Evolutionary conservation across 2,113 vertebrate genomes (phyloP).

Genomic region (Psammodynastes pulverulentus): DNA sequence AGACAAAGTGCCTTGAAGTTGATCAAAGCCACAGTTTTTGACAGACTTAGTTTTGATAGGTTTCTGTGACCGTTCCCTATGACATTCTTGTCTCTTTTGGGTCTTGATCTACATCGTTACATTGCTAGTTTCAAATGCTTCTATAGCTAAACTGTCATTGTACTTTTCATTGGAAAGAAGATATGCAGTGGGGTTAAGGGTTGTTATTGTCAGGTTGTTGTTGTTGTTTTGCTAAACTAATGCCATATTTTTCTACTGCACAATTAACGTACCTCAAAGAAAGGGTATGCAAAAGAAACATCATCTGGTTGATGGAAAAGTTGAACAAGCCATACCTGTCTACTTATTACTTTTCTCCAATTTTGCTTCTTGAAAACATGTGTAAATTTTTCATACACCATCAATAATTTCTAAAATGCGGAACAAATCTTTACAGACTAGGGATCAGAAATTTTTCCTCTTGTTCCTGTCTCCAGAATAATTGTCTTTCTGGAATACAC

Average conservation of each 20-base stretch:
- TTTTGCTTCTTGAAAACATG: not conserved
- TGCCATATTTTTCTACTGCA: not conserved
- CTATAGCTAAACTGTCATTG: not conserved
- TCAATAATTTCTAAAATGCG: not conserved
- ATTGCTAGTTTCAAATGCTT: not conserved
- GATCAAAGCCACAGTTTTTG: not conserved
- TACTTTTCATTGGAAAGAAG: not conserved
- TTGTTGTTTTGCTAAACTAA: not conserved
- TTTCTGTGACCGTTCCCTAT: not conserved
- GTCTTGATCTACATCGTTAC: not conserved
- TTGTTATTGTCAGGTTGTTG: not conserved
- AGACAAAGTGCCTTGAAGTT: not conserved
- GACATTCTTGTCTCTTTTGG: not conserved
- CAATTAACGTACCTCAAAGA: not conserved
- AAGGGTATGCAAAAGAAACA: not conserved
- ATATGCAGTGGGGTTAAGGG: not conserved
- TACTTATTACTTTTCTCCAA: not conserved
- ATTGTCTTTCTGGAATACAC: not conserved
- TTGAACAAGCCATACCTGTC: not conserved
- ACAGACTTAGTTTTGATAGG: not conserved
- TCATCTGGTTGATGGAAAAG: not conserved
- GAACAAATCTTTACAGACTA: not conserved
- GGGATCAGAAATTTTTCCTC: not conserved
- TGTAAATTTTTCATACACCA: not conserved
- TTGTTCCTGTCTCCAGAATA: no score